phyloP scores from a whole-genome alignment of 2,888 invertebrate genomes.

The Nymphalis c-album region DNA sequence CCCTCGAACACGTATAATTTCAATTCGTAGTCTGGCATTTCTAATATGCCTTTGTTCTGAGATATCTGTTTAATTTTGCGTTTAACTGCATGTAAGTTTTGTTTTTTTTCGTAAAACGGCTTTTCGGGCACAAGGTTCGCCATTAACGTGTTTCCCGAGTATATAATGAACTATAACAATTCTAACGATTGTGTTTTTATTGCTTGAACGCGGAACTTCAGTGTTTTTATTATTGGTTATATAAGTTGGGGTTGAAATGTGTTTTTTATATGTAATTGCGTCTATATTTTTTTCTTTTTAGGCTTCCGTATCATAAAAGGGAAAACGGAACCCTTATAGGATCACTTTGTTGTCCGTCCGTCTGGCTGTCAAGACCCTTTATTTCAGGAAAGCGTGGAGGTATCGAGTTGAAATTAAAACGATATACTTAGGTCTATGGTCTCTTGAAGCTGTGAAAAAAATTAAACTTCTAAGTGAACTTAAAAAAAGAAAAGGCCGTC shows the following conservation, averaged over 20 bases:
- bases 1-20: too few species aligned
- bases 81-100: slow-evolving; percentile 8
- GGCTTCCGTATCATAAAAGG: too few species aligned
- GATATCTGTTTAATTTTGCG: slow-evolving; percentile 10
- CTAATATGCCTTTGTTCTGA: background rate
- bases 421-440: too few species aligned
- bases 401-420: too few species aligned
- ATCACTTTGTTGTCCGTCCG: too few species aligned
- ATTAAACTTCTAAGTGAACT: too few species aligned
- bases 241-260: background rate
- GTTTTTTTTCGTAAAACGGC: background rate
- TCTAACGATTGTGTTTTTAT: slow-evolving; percentile 2
- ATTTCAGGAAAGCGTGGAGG: too few species aligned
- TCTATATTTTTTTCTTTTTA: too few species aligned
- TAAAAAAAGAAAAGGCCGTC: too few species aligned
- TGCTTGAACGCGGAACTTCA: background rate
- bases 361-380: too few species aligned
- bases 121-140: background rate
- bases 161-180: slow-evolving; percentile 8
- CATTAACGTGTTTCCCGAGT: slow-evolving; percentile 7
- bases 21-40: background rate
- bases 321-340: too few species aligned
- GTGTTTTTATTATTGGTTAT: background rate
- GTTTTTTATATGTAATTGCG: background rate
- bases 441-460: too few species aligned